Evolutionary conservation across 2,113 vertebrate genomes (phyloP).

Genomic region (Emydura subglobosa): DNA sequence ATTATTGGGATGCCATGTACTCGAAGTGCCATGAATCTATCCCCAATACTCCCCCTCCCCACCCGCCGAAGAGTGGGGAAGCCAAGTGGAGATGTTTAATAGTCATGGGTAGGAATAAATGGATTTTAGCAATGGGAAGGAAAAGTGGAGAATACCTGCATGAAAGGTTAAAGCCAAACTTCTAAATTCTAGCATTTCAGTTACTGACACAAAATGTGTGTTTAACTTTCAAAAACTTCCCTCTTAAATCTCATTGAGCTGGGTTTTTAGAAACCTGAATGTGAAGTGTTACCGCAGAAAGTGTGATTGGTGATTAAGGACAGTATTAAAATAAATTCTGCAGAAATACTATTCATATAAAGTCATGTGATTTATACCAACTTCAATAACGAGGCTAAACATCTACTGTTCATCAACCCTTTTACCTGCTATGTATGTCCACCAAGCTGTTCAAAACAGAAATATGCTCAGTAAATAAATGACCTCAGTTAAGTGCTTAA

Average conservation of each 20-base stretch:
- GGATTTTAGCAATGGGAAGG: too few species aligned
- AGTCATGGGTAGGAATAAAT: too few species aligned
- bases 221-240: neutral
- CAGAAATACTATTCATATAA: accelerated
- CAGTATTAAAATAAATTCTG: neutral
- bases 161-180: too few species aligned
- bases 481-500: neutral
- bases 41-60: too few species aligned
- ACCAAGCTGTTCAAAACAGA: neutral
- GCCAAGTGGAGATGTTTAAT: too few species aligned
- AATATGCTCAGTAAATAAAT: neutral
- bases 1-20: too few species aligned
- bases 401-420: neutral
- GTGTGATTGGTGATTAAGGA: neutral
- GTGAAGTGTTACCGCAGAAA: neutral
- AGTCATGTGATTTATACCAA: neutral
- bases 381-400: neutral
- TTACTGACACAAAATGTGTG: neutral
- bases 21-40: too few species aligned
- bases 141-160: too few species aligned
- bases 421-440: neutral
- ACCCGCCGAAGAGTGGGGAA: too few species aligned
- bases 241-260: neutral
- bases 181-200: neutral
- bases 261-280: neutral